phyloP scores from a whole-genome alignment of 2,797 vertebrate species.

The Megalops cyprinoides region DNA sequence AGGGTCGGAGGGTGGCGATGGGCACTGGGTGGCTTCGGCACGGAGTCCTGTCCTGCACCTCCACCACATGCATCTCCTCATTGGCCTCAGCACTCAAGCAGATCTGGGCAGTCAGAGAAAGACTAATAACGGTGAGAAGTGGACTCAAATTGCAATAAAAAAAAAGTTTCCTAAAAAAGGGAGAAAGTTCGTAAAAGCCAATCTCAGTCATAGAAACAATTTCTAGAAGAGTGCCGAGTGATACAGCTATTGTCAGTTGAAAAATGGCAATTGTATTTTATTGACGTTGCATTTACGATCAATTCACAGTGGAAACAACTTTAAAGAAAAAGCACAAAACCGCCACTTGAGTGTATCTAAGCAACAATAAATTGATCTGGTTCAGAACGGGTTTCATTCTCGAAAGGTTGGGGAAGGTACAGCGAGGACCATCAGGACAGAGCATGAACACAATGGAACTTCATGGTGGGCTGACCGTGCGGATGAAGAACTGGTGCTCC shows the following conservation, averaged over 20 bases:
- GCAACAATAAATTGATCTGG: background rate
- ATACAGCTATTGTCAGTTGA: no score
- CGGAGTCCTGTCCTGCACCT: conserved; percentile 47
- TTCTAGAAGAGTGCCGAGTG: no score
- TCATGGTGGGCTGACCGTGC: conserved; percentile 53
- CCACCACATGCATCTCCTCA: conserved; percentile 68
- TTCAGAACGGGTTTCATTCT: background rate
- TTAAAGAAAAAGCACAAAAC: background rate
- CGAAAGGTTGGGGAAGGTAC: no score
- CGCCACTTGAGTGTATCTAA: conserved; percentile 12
- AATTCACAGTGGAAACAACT: background rate
- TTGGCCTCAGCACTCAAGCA: conserved; percentile 58
- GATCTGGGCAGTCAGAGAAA: conserved; percentile 49
- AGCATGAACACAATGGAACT: background rate
- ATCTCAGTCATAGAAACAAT: no score
- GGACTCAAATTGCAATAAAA: background rate
- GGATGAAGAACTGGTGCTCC: conserved; percentile 65
- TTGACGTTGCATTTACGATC: background rate
- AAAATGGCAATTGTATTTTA: no score
- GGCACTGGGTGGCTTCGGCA: conserved; percentile 38
- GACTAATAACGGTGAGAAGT: background rate
- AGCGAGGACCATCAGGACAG: background rate
- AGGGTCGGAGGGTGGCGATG: conserved; percentile 55
- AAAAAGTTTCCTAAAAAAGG: no score
- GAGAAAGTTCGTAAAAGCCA: no score